phyloP scores from a whole-genome alignment of 2,113 vertebrate genomes.

The Sebastes schlegelii region DNA sequence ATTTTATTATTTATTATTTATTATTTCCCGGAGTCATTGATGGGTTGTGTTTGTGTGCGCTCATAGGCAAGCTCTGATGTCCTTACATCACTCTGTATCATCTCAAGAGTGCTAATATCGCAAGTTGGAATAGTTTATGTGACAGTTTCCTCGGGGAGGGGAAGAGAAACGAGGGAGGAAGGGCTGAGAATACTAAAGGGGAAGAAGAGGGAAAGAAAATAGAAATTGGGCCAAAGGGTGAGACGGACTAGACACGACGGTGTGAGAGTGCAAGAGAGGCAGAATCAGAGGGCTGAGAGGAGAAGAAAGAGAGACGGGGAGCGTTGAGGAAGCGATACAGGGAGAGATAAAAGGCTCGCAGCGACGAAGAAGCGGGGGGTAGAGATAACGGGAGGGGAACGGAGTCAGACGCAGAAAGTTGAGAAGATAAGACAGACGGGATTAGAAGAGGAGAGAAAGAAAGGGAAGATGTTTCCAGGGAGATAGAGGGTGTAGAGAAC shows the following conservation, averaged over 20 bases:
- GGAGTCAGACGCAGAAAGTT: slow-evolving; percentile 42
- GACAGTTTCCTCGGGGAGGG: slow-evolving; percentile 42
- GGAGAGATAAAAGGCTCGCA: slow-evolving; percentile 44
- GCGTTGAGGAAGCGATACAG: slow-evolving; percentile 35
- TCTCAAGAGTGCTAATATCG: slow-evolving; percentile 41
- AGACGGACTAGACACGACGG: slow-evolving; percentile 19
- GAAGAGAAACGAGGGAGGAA: not conserved
- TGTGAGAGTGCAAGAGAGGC: slow-evolving; percentile 18
- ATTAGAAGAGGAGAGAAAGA: slow-evolving; percentile 44
- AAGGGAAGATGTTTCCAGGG: slow-evolving; percentile 43
- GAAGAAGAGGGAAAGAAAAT: slow-evolving; percentile 8
- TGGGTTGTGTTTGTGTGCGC: not conserved
- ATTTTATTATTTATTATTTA: slow-evolving; percentile 9
- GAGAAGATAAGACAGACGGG: slow-evolving; percentile 45
- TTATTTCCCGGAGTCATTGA: not conserved
- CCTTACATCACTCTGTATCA: slow-evolving; percentile 38
- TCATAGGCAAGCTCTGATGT: slow-evolving; percentile 1
- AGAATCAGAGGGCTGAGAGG: slow-evolving; percentile 3
- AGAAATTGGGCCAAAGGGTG: slow-evolving; percentile 46
- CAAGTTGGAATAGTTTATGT: slow-evolving; percentile 57
- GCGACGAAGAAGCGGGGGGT: slow-evolving; percentile 9
- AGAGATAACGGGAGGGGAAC: slow-evolving; percentile 17
- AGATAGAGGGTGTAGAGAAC: slow-evolving; percentile 49
- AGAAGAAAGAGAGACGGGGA: slow-evolving; percentile 9
- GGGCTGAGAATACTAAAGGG: slow-evolving; percentile 23